Evolutionary conservation across 2,888 invertebrate species (phyloP).

Genomic region (Cataglyphis altisquamis): DNA sequence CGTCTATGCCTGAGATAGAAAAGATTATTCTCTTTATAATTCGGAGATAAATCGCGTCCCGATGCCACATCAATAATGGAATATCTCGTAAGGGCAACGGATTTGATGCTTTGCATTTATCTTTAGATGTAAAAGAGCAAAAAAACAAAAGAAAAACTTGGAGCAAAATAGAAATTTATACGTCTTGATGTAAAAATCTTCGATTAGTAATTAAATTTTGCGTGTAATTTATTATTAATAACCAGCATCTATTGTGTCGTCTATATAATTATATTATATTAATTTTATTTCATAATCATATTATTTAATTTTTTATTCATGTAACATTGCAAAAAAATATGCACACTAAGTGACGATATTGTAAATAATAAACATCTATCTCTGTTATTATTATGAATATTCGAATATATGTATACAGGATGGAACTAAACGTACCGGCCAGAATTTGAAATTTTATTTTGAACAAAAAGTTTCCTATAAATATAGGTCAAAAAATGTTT

Average conservation of each 20-base stretch:
- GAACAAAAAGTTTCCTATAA: no score
- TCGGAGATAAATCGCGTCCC: slow-evolving; percentile 16
- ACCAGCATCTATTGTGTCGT: not conserved
- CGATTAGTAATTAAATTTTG: not conserved
- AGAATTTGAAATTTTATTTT: no score
- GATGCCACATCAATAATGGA: slow-evolving; percentile 5
- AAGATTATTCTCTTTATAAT: slow-evolving; percentile 20
- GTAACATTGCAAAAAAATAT: slow-evolving; percentile 6
- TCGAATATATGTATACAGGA: not conserved
- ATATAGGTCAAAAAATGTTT: no score
- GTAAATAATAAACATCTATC: not conserved
- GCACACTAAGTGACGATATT: not conserved
- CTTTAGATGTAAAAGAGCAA: not conserved
- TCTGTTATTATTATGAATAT: not conserved
- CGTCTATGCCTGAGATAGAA: slow-evolving; percentile 85
- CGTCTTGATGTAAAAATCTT: not conserved
- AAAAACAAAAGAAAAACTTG: not conserved
- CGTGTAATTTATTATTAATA: not conserved
- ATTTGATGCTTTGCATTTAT: not conserved
- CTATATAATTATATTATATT: not conserved
- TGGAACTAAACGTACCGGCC: no score
- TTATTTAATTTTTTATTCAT: not conserved
- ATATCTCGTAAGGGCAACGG: not conserved
- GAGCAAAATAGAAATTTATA: not conserved
- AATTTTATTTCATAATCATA: not conserved